A percentile compares a stretch with the other conserved stretches of the same genome.
phyloP scores from a whole-genome alignment of 2,888 invertebrate genomes.

The Agrotis puta region DNA sequence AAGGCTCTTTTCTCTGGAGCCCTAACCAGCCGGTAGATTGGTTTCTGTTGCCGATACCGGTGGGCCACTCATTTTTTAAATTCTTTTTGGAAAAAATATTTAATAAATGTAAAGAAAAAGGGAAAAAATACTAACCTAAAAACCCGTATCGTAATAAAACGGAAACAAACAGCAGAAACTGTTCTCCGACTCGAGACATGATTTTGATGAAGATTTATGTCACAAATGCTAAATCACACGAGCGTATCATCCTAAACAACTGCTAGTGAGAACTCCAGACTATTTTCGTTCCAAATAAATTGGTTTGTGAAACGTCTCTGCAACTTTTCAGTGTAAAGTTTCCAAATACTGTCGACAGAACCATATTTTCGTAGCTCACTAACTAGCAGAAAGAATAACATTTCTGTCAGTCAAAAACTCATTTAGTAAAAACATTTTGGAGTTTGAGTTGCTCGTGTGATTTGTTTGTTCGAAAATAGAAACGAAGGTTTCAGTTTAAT shows the following conservation, averaged over 20 bases:
- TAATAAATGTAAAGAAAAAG: too few species aligned
- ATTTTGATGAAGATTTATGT: constrained; percentile 85
- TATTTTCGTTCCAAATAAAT: constrained; percentile 83
- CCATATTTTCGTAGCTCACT: constrained; percentile 82
- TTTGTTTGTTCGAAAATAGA: constrained; percentile 69
- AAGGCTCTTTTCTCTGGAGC: too few species aligned
- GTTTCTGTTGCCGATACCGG: too few species aligned
- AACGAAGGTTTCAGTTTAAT: constrained; percentile 53
- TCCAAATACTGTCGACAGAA: constrained; percentile 79
- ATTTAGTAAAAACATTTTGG: constrained; percentile 76
- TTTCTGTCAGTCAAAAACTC: constrained; percentile 83
- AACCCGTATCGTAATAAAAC: constrained; percentile 29
- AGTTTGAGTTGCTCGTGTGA: constrained; percentile 70
- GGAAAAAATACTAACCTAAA: neutral
- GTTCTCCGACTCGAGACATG: constrained; percentile 57
- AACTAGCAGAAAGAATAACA: constrained; percentile 83
- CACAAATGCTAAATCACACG: constrained; percentile 80
- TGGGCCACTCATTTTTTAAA: too few species aligned
- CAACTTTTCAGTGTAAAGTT: constrained; percentile 87
- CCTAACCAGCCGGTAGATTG: too few species aligned
- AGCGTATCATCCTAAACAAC: constrained; percentile 79
- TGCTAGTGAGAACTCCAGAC: constrained; percentile 65
- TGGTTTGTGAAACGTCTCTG: constrained; percentile 74
- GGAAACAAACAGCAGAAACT: constrained; percentile 53
- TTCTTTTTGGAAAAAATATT: too few species aligned